phyloP scores from a whole-genome alignment of 2,113 vertebrate genomes.

The Carassius gibelio region DNA sequence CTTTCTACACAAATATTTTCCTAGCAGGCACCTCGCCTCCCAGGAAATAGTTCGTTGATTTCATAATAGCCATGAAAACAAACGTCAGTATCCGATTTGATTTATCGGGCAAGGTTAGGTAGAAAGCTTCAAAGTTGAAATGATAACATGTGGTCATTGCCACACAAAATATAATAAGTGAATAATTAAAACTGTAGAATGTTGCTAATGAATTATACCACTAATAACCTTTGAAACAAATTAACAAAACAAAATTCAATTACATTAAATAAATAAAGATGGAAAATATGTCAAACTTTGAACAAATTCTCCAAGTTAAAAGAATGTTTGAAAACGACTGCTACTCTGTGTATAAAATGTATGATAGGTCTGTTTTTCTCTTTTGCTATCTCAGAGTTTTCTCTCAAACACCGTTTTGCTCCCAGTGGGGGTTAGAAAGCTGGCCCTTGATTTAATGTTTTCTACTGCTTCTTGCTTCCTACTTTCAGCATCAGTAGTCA shows the following conservation, averaged over 20 bases:
- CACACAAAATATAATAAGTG: neutral
- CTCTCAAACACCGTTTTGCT: neutral
- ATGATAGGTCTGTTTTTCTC: neutral
- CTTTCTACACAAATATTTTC: constrained; percentile 49
- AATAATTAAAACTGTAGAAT: neutral
- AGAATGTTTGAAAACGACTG: no score
- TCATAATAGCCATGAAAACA: constrained; percentile 53
- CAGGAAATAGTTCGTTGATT: constrained; percentile 54
- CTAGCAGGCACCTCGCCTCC: constrained; percentile 45
- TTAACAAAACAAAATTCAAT: neutral
- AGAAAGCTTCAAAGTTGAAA: constrained; percentile 58
- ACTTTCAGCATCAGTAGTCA: neutral
- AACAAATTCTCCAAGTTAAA: no score
- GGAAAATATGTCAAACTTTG: no score
- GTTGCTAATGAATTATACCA: neutral
- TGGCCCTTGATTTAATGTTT: no score
- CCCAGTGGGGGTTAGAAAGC: no score
- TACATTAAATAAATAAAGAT: neutral
- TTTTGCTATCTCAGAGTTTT: constrained; percentile 20
- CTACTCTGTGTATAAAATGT: neutral
- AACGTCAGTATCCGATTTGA: constrained; percentile 55
- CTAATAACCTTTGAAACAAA: neutral
- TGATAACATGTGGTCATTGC: neutral
- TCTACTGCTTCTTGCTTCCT: neutral
- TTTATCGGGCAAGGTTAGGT: constrained; percentile 52